A percentile compares a stretch with the other conserved stretches of the same genome.
phyloP scores from a whole-genome alignment of 2,797 vertebrate species.

The Lacerta agilis region DNA sequence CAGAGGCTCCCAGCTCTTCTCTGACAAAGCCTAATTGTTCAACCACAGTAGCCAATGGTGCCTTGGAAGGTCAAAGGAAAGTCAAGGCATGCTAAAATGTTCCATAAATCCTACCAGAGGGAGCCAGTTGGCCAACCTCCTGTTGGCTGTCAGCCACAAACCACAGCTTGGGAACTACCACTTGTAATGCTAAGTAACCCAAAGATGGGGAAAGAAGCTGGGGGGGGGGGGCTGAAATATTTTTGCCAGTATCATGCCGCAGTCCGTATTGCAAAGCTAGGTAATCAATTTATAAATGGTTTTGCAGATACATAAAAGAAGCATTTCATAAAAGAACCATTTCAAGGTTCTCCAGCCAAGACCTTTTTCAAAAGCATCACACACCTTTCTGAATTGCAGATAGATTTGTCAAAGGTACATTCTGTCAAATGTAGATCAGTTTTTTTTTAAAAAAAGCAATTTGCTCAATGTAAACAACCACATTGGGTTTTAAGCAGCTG shows the following conservation, averaged over 20 bases:
- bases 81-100: background rate
- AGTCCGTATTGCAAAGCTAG: background rate
- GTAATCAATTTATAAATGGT: background rate
- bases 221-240: background rate
- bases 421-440: background rate
- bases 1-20: background rate
- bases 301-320: background rate
- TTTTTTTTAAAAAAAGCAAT: background rate
- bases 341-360: slow-evolving; percentile 8
- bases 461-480: background rate
- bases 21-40: background rate
- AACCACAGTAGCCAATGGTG: background rate
- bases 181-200: background rate
- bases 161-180: background rate
- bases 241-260: background rate
- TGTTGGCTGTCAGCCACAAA: background rate
- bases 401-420: background rate
- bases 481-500: slow-evolving; percentile 25
- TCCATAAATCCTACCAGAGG: background rate
- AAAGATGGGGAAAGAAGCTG: background rate
- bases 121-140: background rate
- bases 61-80: background rate
- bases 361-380: background rate
- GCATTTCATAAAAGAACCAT: background rate
- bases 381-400: background rate